Evolutionary conservation across 1,140 invertebrate genomes (phyloP).

Genomic region (Dreissena rostriformis): DNA sequence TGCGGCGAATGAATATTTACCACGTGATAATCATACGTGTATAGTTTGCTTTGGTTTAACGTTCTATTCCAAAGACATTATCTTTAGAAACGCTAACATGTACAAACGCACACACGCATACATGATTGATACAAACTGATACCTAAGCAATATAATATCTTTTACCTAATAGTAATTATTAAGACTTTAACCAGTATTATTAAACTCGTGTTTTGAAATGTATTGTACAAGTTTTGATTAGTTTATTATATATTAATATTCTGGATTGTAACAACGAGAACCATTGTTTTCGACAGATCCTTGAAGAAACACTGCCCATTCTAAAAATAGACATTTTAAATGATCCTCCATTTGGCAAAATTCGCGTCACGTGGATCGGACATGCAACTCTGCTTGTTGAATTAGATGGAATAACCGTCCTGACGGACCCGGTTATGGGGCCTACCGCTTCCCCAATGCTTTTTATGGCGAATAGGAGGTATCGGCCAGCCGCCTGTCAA

Average conservation of each 20-base stretch:
- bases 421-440: constrained; percentile 81
- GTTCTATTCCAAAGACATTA: neutral
- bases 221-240: too few relatives aligned
- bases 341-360: constrained; percentile 31
- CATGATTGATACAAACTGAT: too few relatives aligned
- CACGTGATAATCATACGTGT: neutral
- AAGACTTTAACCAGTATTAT: neutral
- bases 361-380: constrained; percentile 80
- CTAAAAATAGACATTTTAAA: neutral
- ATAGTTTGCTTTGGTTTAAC: neutral
- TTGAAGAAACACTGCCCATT: too few relatives aligned
- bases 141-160: neutral
- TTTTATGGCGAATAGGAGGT: constrained; percentile 50
- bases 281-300: too few relatives aligned
- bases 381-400: constrained; percentile 81
- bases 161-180: neutral
- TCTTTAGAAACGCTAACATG: neutral
- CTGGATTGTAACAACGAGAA: too few relatives aligned
- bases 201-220: neutral
- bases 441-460: constrained; percentile 54
- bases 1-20: neutral
- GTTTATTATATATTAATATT: too few relatives aligned
- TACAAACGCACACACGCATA: neutral
- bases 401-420: constrained; percentile 80
- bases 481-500: constrained; percentile 50